phyloP scores from a whole-genome alignment of 1,140 invertebrate species.

The Orius laevigatus region DNA sequence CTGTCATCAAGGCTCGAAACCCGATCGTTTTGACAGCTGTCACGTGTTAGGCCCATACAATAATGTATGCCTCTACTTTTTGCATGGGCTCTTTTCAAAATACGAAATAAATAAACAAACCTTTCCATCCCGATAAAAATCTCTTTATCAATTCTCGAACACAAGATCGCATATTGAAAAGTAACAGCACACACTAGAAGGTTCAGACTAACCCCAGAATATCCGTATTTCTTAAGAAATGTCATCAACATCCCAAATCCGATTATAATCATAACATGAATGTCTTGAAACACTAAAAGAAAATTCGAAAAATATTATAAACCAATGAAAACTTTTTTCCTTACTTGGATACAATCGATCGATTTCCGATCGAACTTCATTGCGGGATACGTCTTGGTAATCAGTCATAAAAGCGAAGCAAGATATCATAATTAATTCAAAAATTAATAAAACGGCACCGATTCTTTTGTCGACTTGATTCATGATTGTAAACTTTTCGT shows the following conservation, averaged over 20 bases:
- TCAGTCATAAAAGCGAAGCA: background rate
- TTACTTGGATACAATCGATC: constrained; percentile 7
- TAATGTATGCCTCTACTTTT: background rate
- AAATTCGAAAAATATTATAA: background rate
- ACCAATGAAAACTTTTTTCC: background rate
- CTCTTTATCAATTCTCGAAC: constrained; percentile 43
- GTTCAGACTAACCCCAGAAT: constrained; percentile 74
- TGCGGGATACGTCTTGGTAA: constrained; percentile 1
- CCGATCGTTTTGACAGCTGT: background rate
- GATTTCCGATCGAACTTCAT: background rate
- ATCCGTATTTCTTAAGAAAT: constrained; percentile 79
- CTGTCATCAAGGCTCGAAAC: background rate
- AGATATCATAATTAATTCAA: constrained; percentile 3
- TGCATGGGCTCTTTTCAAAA: background rate
- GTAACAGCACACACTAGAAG: constrained; percentile 60
- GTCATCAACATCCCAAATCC: constrained; percentile 96
- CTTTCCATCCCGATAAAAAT: background rate
- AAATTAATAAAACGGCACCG: background rate
- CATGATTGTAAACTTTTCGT: too few species aligned
- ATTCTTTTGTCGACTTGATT: background rate
- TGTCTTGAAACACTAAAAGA: constrained; percentile 76
- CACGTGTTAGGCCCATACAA: background rate
- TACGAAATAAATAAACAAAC: background rate
- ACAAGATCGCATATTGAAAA: constrained; percentile 68
- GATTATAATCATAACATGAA: constrained; percentile 94